Evolutionary conservation across 2,888 invertebrate genomes (phyloP), one percentile per base, ranked within the genome.

Genomic region (Drosophila limbata): DNA sequence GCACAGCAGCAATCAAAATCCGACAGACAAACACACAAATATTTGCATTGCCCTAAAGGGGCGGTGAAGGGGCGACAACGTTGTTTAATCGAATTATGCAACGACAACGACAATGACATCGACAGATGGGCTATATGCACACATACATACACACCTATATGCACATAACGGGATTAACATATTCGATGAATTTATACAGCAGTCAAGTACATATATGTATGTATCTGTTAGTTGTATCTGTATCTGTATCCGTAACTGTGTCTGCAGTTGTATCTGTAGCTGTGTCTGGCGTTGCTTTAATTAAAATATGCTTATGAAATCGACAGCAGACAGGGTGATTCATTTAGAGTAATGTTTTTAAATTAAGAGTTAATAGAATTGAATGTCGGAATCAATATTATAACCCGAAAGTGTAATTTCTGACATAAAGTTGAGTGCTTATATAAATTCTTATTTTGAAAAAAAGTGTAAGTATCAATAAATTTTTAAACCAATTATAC

Each of bases 71-170:
- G 50, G 42, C 69, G 69, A 64, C 62, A 66, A 69, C 51, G 69
- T 70, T 71, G 69, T 67, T 79, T 85, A 88, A 85, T 80, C 88
- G 86, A 86, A 88, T 88, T 85, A 88, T 77, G 79, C 86, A 72
- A 52, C 51, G n/a, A 51, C 51, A 66, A 52, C 15, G 3, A 8
- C 37, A 39, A 21, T 19, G 13, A 21, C 42, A 42, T 13, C 50
- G 48, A 45, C 69, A 64, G 31, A 44, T 53, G 44, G 8, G 39
- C 25, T 33, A 52, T 35, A 48, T n/a, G 53, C 11, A 45, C 6
- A 33, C 13, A 63, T 15, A 48, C 39, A 52, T n/a, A 55, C 44
- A 55, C 3, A 28, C 0, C 10, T 57, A 69, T 60, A n/a, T 66
- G 67, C 76, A 78, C 51, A 74, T 72, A 81, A 87, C 73, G 67